Percentiles rank a stretch among this genome's conserved stretches.
These are phyloP conservation scores for Atethmia centrago DNA, from an alignment of 2,888 invertebrate genomes.

Conservation along the genomic window DNA sequence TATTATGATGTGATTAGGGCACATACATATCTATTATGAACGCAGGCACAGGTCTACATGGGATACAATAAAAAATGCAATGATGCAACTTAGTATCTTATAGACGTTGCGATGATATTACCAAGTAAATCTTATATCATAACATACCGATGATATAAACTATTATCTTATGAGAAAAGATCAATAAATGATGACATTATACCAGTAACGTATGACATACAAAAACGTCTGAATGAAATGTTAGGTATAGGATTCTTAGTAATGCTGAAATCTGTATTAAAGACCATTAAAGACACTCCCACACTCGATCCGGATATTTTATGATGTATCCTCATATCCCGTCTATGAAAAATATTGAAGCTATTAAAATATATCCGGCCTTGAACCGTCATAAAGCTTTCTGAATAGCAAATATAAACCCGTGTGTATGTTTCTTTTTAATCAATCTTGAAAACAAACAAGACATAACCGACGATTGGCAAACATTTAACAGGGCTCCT, in stretches of 20 bases:
- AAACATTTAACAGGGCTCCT: slow-evolving; percentile 20
- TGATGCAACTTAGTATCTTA: slow-evolving; percentile 48
- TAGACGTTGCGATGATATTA: slow-evolving; percentile 36
- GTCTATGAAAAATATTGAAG: not conserved
- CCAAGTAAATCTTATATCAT: slow-evolving; percentile 56
- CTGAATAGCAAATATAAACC: slow-evolving; percentile 1
- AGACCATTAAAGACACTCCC: not conserved
- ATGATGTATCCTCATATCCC: not conserved
- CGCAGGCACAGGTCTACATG: slow-evolving; percentile 4
- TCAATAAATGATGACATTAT: not conserved
- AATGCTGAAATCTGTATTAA: not conserved
- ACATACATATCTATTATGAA: not conserved
- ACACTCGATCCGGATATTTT: not conserved
- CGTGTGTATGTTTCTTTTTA: not conserved
- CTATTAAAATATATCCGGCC: not conserved
- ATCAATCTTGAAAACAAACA: slow-evolving; percentile 10
- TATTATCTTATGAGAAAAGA: slow-evolving; percentile 21
- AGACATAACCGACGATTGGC: not conserved
- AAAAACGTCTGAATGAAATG: slow-evolving; percentile 10
- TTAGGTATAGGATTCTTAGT: not conserved
- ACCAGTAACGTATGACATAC: not conserved
- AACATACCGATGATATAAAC: slow-evolving; percentile 47
- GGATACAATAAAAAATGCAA: slow-evolving; percentile 13
- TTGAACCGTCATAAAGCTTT: slow-evolving; percentile 21
- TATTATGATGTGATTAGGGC: not conserved